A percentile compares a stretch with the other conserved stretches of the same genome.
These are phyloP conservation scores for Regulus satrapa DNA, from an alignment of 2,113 vertebrate genomes.

Conservation along the genomic window DNA sequence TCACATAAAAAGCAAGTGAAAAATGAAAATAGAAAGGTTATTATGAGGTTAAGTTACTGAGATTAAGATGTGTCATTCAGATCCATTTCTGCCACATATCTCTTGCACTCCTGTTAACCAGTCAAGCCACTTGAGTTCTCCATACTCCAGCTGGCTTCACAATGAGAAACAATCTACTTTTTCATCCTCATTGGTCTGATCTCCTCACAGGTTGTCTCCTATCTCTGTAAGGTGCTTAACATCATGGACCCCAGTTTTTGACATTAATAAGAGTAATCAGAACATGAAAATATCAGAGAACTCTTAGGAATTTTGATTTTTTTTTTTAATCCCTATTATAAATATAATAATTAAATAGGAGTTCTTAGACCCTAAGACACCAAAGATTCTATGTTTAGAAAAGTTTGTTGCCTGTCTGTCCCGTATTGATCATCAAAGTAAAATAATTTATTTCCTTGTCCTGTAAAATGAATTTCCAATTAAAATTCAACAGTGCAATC, in stretches of 20 bases:
- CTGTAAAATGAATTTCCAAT: conserved; percentile 19
- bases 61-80: background rate
- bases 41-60: background rate
- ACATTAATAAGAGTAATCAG: background rate
- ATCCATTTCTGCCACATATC: background rate
- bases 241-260: background rate
- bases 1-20: background rate
- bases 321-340: background rate
- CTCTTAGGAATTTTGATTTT: background rate
- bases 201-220: background rate
- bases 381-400: background rate
- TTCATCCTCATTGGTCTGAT: background rate
- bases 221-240: background rate
- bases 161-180: background rate
- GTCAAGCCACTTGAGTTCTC: background rate
- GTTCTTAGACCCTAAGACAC: background rate
- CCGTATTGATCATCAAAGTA: background rate
- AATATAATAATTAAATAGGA: background rate
- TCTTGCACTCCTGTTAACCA: background rate
- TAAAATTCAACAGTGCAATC: conserved; percentile 29
- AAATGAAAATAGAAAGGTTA: background rate
- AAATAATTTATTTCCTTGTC: background rate
- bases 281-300: background rate
- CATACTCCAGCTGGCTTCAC: background rate
- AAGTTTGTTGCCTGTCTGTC: background rate